phyloP scores from a whole-genome alignment of 1,140 invertebrate species.

The Macrotrachela quadricornifera region DNA sequence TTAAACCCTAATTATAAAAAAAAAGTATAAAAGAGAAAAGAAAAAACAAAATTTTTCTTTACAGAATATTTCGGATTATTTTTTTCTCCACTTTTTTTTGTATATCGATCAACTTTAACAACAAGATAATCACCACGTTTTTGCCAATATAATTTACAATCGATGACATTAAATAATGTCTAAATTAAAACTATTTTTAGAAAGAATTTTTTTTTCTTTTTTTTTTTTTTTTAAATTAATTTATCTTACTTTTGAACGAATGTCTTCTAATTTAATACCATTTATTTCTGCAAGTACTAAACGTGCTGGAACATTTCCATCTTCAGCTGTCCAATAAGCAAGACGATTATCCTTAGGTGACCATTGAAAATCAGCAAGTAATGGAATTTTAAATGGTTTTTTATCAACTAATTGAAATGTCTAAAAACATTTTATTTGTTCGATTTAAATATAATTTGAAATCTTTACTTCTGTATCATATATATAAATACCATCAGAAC shows the following conservation, averaged over 20 bases:
- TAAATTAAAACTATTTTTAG: too few relatives aligned
- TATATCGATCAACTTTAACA: conserved; percentile 90
- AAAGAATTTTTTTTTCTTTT: neutral
- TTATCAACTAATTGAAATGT: conserved; percentile 67
- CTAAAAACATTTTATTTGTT: too few relatives aligned
- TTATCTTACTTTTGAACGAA: conserved; percentile 33
- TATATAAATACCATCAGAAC: conserved; percentile 49
- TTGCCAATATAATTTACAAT: conserved; percentile 97
- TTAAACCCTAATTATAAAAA: too few relatives aligned
- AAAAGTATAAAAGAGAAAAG: too few relatives aligned
- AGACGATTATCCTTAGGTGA: conserved; percentile 85
- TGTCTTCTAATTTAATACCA: conserved; percentile 46
- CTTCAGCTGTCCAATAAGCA: conserved; percentile 92
- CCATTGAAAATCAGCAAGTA: conserved; percentile 69
- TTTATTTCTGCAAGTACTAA: conserved; percentile 38
- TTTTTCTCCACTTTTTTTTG: conserved; percentile 55
- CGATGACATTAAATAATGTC: conserved; percentile 89
- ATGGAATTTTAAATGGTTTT: conserved; percentile 66
- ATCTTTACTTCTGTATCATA: conserved; percentile 52
- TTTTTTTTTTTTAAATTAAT: neutral
- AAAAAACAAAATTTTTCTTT: too few relatives aligned
- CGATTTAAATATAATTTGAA: too few relatives aligned
- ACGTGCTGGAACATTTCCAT: conserved; percentile 41
- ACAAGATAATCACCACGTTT: conserved; percentile 89
- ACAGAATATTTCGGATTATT: conserved; percentile 24